Evolutionary conservation across 1,140 invertebrate species (phyloP).

Genomic region (Octopus sinensis): DNA sequence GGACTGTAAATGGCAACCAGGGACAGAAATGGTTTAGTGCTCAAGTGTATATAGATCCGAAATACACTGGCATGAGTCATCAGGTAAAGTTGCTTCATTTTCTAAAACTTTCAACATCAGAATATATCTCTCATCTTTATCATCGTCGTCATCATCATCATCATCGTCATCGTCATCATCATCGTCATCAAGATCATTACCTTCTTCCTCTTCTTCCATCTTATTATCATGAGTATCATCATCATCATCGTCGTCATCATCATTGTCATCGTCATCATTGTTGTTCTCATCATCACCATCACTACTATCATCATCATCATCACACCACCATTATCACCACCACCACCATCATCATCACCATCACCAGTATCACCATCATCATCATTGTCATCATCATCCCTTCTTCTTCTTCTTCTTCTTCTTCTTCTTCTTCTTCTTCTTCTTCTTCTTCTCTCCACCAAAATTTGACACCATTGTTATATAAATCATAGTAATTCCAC

Average conservation of each 20-base stretch:
- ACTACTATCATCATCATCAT: not conserved
- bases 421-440: conserved; percentile 9
- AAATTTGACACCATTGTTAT: too few species aligned
- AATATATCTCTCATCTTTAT: not conserved
- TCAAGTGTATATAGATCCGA: not conserved
- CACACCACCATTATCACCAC: not conserved
- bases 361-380: not conserved
- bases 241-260: not conserved
- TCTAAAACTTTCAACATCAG: not conserved
- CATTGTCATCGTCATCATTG: not conserved
- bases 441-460: not conserved
- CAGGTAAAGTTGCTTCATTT: not conserved
- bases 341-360: not conserved
- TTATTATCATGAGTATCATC: not conserved
- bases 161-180: too few species aligned
- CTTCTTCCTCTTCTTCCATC: not conserved
- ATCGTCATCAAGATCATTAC: too few species aligned
- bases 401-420: conserved; percentile 11
- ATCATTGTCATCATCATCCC: conserved; percentile 21
- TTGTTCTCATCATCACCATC: not conserved
- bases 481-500: too few species aligned
- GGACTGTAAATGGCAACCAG: conserved; percentile 29
- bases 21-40: conserved; percentile 16
- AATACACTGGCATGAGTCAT: not conserved
- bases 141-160: not conserved